Base-by-base conservation (phyloP, 2,797 vertebrate genomes). In the Sebastiscus albofasciatus region DNA sequence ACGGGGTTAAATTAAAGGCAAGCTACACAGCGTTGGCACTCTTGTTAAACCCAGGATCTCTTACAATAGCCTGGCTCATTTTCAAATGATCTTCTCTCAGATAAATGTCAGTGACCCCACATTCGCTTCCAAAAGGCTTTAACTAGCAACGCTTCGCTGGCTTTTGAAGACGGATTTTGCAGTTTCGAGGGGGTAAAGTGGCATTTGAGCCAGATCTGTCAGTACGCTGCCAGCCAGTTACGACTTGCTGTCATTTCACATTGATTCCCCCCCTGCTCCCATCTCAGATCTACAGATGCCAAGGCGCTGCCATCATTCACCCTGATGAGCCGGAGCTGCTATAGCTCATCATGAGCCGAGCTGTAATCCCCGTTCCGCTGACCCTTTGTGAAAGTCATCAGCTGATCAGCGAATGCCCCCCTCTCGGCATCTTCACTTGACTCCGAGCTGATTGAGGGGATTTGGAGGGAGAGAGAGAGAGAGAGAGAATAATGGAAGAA, bases 1-100 rank as follows among this genome's bases (percentile, higher is more conserved):
- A 5, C 12, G 7, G 68, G 83, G 87, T 87, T 92, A 90, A 88
- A 89, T 92, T 91, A 90, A 90, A 92, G 72, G 73, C 82, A 70
- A 87, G 81, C 72, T 82, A 75, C 77, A 72, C 71, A 69, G 82
- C 79, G 77, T 59, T 76, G 88, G 79, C 81, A 36, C 73, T 64
- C n/a, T 68, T 26, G 82, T 87, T 77, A 77, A 78, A 83, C 54
- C 58, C 59, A 3, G 55, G 34, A 69, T 83, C 52, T 90, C 64
- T 87, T 64, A 81, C 83, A 90, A 82, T 72, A 82, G 68, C 24
- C 75, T 69, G 87, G 84, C 83, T 85, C 68, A 12, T 87, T 89
- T 85, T 82, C 85, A 88, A 82, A 74, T 75, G 77, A 72, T 87
- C 62, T 65, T 73, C 80, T 85, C 73, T 14, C 66, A 61, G 78